A percentile compares a stretch with the other conserved stretches of the same genome.
These are phyloP conservation scores for Pangasius sanitwongsei DNA, from an alignment of 2,797 vertebrate species.

Conservation along the genomic window DNA sequence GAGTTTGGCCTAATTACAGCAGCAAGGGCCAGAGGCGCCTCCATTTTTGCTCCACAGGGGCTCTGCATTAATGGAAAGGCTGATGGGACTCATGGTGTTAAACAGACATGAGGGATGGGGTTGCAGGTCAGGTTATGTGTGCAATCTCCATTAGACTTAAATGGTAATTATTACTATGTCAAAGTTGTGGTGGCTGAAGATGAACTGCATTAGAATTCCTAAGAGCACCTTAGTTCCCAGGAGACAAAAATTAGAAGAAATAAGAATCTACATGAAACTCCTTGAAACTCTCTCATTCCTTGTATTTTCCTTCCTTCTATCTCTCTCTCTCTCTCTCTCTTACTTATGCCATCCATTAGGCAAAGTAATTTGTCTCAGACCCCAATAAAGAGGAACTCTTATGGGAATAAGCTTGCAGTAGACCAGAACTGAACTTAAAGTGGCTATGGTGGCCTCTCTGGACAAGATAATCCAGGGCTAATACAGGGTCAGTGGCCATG, in stretches of 20 bases:
- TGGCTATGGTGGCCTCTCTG: constrained; percentile 41
- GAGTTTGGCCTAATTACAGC: constrained; percentile 50
- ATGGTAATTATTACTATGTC: constrained; percentile 53
- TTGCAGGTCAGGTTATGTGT: constrained; percentile 42
- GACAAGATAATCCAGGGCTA: constrained; percentile 44
- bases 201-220: constrained; percentile 20
- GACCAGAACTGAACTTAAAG: constrained; percentile 35
- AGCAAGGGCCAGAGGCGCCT: constrained; percentile 11
- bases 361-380: not conserved
- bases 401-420: constrained; percentile 33
- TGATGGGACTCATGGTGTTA: constrained; percentile 25
- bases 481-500: constrained; percentile 37
- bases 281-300: not conserved
- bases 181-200: constrained; percentile 17
- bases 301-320: not conserved
- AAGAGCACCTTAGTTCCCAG: not conserved
- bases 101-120: constrained; percentile 39
- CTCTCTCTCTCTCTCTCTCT: no score
- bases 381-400: not conserved
- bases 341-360: not conserved
- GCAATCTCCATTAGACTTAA: constrained; percentile 47
- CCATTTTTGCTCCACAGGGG: constrained; percentile 40
- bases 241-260: not conserved
- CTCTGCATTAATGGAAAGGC: constrained; percentile 38
- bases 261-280: not conserved